Conservation (phyloP, 2,113 vertebrate genomes). For the Candoia aspera region DNA sequence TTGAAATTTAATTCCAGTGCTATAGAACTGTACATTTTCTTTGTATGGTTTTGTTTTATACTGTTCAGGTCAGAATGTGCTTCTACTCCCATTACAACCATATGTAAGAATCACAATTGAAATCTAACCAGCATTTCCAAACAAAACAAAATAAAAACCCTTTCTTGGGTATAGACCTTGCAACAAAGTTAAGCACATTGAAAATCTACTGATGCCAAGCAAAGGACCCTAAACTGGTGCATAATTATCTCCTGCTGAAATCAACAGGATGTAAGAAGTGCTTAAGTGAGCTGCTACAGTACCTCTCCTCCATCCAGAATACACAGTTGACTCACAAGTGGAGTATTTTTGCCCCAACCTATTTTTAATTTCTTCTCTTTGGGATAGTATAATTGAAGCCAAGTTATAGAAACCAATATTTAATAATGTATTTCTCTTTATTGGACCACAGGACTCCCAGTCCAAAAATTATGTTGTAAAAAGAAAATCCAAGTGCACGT, state of each 20-base stretch:
- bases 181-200: background rate
- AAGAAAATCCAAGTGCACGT: background rate
- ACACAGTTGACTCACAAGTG: too few species aligned
- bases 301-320: too few species aligned
- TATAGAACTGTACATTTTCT: background rate
- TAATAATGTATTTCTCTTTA: background rate
- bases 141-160: background rate
- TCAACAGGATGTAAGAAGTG: background rate
- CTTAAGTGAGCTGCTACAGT: too few species aligned
- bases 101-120: background rate
- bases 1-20: background rate
- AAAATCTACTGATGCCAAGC: background rate
- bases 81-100: background rate
- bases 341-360: too few species aligned
- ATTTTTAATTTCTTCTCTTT: constrained; percentile 1
- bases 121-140: background rate
- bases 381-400: background rate
- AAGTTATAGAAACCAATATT: background rate
- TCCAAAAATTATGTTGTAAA: background rate
- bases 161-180: background rate
- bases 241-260: background rate
- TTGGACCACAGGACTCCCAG: background rate
- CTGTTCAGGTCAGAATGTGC: background rate
- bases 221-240: background rate
- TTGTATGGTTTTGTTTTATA: background rate